Base-by-base conservation (phyloP, 2,113 vertebrate genomes). In the Chaetodon auriga region DNA sequence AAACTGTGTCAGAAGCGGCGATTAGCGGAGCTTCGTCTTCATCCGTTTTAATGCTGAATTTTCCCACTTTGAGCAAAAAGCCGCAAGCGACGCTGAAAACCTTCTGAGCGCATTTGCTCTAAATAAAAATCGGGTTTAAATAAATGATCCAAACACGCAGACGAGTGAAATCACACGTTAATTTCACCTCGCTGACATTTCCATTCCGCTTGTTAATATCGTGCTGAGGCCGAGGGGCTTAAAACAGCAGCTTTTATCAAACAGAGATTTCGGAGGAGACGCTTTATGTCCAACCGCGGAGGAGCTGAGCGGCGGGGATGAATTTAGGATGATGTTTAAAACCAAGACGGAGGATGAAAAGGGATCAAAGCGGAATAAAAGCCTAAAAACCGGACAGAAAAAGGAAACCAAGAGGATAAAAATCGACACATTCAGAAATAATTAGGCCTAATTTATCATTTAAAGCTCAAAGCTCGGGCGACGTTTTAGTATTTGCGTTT, bases 161-260 rank as follows among this genome's bases (percentile, higher is more conserved):
- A 74, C 35, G 25, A 68, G 51, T 70, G 46, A 61, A 68, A 55
- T 77, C 79, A 38, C 58, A 83, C 23, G 8, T 61, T 45, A 65
- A 54, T 57, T 78, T 19, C 65, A 58, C 15, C 45, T 69, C 53
- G 23, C 10, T 30, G 83, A 68, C 35, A 18, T 65, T 46, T 61
- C 7, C 16, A 49, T 53, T 12, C 68, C 18, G 69, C 57, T 80
- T 36, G 71, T 75, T 72, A 38, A 83, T 62, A 38, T 64, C n/a
- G 0, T 35, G 51, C 55, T 49, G 35, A 23, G 19, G 45, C 49
- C 49, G 62, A 79, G 57, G 46, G 46, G 36, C 35, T 75, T 72
- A 75, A 75, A 83, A 48, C 23, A 58, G 18, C 18, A 72, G 46
- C 53, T 64, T 55, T 70, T 66, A 43, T 75, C 74, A 84, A 48